Percentiles rank a stretch among this genome's conserved stretches.
Evolutionary conservation across 2,797 vertebrate species (phyloP).

Genomic region (Manis crassicaudata): DNA sequence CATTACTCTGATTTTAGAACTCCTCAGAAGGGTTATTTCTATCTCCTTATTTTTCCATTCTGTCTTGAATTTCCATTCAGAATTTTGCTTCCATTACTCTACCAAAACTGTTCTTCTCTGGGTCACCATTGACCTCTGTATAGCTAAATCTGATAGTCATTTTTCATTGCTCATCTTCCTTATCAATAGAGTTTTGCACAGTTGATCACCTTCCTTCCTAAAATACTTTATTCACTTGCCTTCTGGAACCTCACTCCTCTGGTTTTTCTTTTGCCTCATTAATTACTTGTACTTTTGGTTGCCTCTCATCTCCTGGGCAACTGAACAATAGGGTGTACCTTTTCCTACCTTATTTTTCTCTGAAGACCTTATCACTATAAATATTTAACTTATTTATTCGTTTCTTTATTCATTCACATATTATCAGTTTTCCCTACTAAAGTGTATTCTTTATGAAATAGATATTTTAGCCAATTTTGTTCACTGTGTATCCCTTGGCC

Average conservation of each 20-base stretch:
- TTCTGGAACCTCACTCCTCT: neutral
- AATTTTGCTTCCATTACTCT: neutral
- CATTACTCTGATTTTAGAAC: neutral
- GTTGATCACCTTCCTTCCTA: neutral
- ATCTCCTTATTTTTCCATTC: neutral
- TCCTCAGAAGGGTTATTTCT: neutral
- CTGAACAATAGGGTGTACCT: neutral
- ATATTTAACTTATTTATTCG: neutral
- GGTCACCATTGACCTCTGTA: neutral
- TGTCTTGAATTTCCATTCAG: neutral
- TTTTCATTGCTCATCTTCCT: neutral
- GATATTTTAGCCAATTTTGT: conserved; percentile 20
- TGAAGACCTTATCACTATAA: neutral
- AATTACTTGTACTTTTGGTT: neutral
- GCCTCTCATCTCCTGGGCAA: neutral
- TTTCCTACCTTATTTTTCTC: neutral
- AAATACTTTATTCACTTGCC: neutral
- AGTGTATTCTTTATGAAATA: neutral
- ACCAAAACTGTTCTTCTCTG: neutral
- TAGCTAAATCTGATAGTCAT: neutral
- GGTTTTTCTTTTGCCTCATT: neutral
- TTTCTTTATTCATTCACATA: neutral
- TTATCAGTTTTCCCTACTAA: neutral
- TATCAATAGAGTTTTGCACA: neutral
- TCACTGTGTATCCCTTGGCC: neutral